These are phyloP conservation scores for Zaprionus ghesquierei DNA, from an alignment of 1,140 invertebrate genomes.

Conservation along the genomic window DNA sequence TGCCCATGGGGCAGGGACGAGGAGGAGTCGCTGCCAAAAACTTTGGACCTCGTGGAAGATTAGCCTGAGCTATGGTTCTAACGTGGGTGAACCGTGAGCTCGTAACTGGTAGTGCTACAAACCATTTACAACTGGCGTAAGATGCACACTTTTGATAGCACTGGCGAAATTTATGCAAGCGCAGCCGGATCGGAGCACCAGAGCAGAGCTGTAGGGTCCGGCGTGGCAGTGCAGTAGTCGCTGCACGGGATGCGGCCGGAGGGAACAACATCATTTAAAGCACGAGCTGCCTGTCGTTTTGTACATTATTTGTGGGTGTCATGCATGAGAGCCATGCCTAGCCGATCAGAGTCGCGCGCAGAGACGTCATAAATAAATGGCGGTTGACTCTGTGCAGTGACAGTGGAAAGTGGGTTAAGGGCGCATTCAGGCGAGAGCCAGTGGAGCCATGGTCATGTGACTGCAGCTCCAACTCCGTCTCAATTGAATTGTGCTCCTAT, in stretches of 20 bases:
- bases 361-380: slow-evolving; percentile 63
- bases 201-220: slow-evolving; percentile 12
- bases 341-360: background rate
- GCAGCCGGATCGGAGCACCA: slow-evolving; percentile 24
- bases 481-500: slow-evolving; percentile 67
- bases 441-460: background rate
- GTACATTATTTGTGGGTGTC: slow-evolving; percentile 65
- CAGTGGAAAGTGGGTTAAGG: slow-evolving; percentile 60
- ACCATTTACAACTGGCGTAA: slow-evolving; percentile 69
- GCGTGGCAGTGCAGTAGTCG: background rate
- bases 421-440: slow-evolving; percentile 37
- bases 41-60: slow-evolving; percentile 4
- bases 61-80: slow-evolving; percentile 21
- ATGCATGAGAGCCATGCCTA: slow-evolving; percentile 37
- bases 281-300: slow-evolving; percentile 56
- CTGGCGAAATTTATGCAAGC: slow-evolving; percentile 66
- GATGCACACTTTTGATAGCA: slow-evolving; percentile 78
- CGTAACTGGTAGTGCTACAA: slow-evolving; percentile 40
- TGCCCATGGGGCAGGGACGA: slow-evolving; percentile 6
- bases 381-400: slow-evolving; percentile 15
- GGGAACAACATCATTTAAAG: slow-evolving; percentile 74
- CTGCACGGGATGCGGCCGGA: slow-evolving; percentile 14
- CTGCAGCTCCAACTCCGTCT: slow-evolving; percentile 32
- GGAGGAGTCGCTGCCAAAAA: slow-evolving; percentile 2
- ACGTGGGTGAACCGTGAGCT: slow-evolving; percentile 45